These are phyloP conservation scores for Lepilemur ruficaudatus DNA, from an alignment of 2,797 vertebrate species.

Conservation along the genomic window DNA sequence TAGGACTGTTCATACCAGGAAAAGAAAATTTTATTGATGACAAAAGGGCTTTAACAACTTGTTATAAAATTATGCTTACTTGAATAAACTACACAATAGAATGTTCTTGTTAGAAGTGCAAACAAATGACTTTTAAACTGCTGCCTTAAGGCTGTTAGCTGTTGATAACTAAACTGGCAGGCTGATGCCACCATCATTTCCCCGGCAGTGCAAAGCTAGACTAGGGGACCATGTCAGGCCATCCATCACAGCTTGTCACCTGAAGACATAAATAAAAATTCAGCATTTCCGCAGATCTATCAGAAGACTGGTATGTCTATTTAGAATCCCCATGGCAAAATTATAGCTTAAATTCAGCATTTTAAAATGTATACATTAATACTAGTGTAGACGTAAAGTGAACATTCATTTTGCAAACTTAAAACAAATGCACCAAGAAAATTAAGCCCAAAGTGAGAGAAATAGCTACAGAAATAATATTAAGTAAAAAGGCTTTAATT, in stretches of 20 bases:
- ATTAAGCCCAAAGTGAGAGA: conserved; percentile 54
- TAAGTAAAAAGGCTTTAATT: conserved; percentile 76
- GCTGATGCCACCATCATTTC: background rate
- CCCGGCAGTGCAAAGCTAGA: background rate
- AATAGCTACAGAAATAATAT: conserved; percentile 55
- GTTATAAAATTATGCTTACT: conserved; percentile 47
- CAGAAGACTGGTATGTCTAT: conserved; percentile 45
- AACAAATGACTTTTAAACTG: conserved; percentile 53
- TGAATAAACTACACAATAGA: conserved; percentile 36
- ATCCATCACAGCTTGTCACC: conserved; percentile 66
- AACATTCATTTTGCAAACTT: conserved; percentile 54
- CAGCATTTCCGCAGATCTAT: conserved; percentile 65
- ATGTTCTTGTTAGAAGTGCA: conserved; percentile 52
- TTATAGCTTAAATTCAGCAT: conserved; percentile 62
- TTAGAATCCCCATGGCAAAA: conserved; percentile 67
- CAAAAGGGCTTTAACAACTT: conserved; percentile 26
- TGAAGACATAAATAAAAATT: conserved; percentile 71
- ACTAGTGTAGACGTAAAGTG: conserved; percentile 57
- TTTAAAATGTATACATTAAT: conserved; percentile 71
- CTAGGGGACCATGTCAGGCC: conserved; percentile 55
- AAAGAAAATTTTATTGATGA: conserved; percentile 32
- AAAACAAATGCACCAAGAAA: conserved; percentile 67
- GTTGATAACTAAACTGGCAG: conserved; percentile 42
- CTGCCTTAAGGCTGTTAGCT: conserved; percentile 35
- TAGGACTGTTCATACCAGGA: background rate